Conservation (phyloP, 2,113 vertebrate genomes). For the Phylloscopus trochiloides region DNA sequence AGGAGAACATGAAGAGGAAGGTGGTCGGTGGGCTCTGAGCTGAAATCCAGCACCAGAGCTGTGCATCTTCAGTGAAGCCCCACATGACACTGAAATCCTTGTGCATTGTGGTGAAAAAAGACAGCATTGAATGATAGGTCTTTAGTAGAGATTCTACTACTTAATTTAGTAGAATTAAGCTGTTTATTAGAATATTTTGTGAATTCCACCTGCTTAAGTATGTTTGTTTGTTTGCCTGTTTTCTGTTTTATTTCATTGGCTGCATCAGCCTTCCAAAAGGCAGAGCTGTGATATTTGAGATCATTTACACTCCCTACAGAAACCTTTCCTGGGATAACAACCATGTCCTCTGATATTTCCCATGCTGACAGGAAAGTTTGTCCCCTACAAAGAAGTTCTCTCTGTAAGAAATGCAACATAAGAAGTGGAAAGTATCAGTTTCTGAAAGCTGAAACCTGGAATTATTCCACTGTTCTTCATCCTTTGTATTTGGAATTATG, state of each 20-base stretch:
- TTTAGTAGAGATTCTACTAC: not conserved
- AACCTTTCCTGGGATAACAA: not conserved
- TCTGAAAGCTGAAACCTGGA: not conserved
- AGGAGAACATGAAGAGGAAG: too few relatives aligned
- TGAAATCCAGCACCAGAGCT: not conserved
- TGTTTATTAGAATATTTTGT: not conserved
- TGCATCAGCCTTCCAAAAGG: not conserved
- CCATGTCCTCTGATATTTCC: not conserved
- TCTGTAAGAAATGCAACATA: not conserved
- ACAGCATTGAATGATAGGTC: not conserved
- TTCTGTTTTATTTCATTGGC: not conserved
- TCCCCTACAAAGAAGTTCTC: rapidly evolving
- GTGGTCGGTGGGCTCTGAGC: not conserved
- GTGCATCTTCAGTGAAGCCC: not conserved
- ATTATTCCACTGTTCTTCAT: not conserved
- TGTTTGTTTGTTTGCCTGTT: not conserved
- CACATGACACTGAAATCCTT: not conserved
- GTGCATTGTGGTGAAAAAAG: not conserved
- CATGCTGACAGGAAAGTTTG: not conserved
- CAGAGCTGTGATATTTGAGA: not conserved
- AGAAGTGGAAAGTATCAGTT: not conserved
- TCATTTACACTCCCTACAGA: not conserved
- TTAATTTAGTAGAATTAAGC: not conserved
- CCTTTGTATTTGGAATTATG: not conserved
- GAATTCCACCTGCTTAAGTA: not conserved